Conservation (phyloP, 2,888 invertebrate genomes). For the Gasteruption jaculator region DNA sequence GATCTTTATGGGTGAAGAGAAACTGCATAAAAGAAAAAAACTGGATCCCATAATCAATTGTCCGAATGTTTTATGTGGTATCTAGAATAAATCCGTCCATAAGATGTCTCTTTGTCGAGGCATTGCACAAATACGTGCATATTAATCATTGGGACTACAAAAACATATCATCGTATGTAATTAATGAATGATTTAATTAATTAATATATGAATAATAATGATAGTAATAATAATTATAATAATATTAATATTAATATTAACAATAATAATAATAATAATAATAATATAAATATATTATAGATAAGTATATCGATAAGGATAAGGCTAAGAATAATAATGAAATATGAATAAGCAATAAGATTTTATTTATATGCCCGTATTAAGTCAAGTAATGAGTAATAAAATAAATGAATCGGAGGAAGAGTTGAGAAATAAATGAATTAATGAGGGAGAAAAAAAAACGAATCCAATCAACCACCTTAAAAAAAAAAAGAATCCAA, state of each 20-base stretch:
- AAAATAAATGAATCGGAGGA: constrained; percentile 18
- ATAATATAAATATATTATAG: constrained; percentile 15
- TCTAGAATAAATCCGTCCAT: constrained; percentile 44
- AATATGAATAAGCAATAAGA: constrained; percentile 50
- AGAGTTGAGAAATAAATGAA: not conserved
- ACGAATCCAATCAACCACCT: constrained; percentile 23
- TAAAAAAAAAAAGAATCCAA: constrained; percentile 19
- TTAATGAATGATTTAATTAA: no score
- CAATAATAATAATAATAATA: constrained; percentile 9
- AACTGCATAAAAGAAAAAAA: no score
- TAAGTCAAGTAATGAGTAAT: constrained; percentile 29
- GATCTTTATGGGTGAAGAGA: no score
- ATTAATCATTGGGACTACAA: constrained; percentile 53
- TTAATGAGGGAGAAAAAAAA: constrained; percentile 19
- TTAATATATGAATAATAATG: no score
- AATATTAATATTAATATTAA: constrained; percentile 25
- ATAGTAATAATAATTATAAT: no score
- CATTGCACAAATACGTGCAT: constrained; percentile 50
- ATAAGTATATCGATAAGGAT: constrained; percentile 18
- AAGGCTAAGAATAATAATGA: constrained; percentile 32
- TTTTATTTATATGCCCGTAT: constrained; percentile 49
- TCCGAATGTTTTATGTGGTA: constrained; percentile 39
- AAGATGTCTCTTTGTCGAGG: constrained; percentile 37
- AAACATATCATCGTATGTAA: constrained; percentile 51
- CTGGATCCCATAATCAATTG: no score